A percentile compares a stretch with the other conserved stretches of the same genome.
Evolutionary conservation across 1,140 invertebrate genomes (phyloP).

Genomic region (Saxidomus purpurata): DNA sequence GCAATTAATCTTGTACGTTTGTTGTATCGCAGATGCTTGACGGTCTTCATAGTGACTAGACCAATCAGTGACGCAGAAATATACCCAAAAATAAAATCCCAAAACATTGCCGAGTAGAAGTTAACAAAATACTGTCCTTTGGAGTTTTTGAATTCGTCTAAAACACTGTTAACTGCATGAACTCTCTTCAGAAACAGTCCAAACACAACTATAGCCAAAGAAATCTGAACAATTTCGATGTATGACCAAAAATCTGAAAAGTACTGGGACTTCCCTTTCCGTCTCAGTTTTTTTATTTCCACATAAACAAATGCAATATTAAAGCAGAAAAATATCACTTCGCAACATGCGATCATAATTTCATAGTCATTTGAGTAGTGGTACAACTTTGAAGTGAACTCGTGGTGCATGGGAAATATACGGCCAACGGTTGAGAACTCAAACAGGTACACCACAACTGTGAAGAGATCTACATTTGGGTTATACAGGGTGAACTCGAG

Average conservation of each 20-base stretch:
- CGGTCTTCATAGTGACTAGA: conserved; percentile 51
- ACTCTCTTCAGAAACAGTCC: conserved; percentile 60
- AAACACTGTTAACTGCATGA: conserved; percentile 6
- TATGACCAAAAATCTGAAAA: conserved; percentile 61
- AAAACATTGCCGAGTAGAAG: conserved; percentile 58
- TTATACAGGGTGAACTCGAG: conserved; percentile 87
- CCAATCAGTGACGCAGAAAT: conserved; percentile 26
- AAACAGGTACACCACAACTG: conserved; percentile 51
- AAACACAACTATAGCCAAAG: conserved; percentile 23
- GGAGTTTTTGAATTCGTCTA: conserved; percentile 39
- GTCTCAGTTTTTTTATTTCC: conserved; percentile 54
- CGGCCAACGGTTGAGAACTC: conserved; percentile 63
- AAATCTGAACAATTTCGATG: conserved; percentile 49
- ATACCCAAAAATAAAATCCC: conserved; percentile 54
- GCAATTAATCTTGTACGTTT: conserved; percentile 2
- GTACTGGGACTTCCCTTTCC: conserved; percentile 34
- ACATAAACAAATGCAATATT: conserved; percentile 46
- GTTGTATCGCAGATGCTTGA: conserved; percentile 64
- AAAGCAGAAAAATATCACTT: conserved; percentile 56
- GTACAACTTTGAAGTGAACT: conserved; percentile 67
- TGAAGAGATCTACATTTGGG: conserved; percentile 78
- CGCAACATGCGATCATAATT: conserved; percentile 43
- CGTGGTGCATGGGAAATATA: conserved; percentile 56
- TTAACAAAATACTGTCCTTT: conserved; percentile 51
- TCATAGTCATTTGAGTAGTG: conserved; percentile 48